These are phyloP conservation scores for Clivina fossor DNA, from an alignment of 2,888 invertebrate genomes.

Conservation along the genomic window DNA sequence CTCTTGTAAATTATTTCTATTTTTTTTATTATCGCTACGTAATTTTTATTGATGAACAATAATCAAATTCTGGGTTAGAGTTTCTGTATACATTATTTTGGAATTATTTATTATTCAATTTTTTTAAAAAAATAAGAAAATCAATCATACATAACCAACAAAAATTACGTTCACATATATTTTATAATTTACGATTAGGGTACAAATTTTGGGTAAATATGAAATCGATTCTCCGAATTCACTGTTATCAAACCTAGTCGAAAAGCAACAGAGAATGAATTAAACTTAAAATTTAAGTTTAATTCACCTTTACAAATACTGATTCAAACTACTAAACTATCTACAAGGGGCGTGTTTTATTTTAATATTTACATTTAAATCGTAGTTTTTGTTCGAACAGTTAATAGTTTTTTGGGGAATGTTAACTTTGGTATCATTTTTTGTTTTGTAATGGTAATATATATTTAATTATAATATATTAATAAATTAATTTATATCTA, in stretches of 20 bases:
- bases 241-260: neutral
- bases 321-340: slow-evolving; percentile 28
- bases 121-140: no score
- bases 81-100: no score
- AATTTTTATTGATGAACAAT: no score
- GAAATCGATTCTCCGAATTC: no score
- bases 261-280: slow-evolving; percentile 13
- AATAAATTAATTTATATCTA: slow-evolving; percentile 33
- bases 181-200: no score
- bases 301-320: slow-evolving; percentile 26
- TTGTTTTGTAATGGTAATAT: slow-evolving; percentile 50
- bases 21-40: no score
- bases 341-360: slow-evolving; percentile 23
- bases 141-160: no score
- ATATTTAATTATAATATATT: slow-evolving; percentile 29
- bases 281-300: slow-evolving; percentile 23
- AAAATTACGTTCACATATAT: no score
- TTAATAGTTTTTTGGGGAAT: slow-evolving; percentile 63
- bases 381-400: slow-evolving; percentile 26
- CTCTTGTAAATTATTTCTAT: no score
- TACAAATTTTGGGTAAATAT: no score
- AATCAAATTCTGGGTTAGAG: no score
- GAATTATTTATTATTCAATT: no score
- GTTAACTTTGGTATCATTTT: slow-evolving; percentile 72
- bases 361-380: slow-evolving; percentile 17